phyloP scores from a whole-genome alignment of 2,113 vertebrate species.

The Ramphastos sulfuratus region DNA sequence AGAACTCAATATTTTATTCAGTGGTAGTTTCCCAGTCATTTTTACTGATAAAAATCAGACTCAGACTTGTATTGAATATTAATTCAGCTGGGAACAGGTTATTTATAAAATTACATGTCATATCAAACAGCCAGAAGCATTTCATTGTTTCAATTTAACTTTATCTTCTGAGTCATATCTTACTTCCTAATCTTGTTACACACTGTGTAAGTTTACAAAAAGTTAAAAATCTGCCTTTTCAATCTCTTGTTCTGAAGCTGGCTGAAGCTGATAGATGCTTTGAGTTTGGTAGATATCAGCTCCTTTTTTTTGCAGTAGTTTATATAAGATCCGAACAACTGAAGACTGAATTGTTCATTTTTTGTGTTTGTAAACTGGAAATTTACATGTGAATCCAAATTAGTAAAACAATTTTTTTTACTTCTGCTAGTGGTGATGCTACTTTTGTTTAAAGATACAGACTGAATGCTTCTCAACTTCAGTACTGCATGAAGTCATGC shows the following conservation, averaged over 20 bases:
- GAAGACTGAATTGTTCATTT: not conserved
- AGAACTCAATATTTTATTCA: not conserved
- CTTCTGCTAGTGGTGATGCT: not conserved
- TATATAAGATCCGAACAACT: not conserved
- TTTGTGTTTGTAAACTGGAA: not conserved
- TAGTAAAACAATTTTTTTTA: not conserved
- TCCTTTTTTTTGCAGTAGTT: not conserved
- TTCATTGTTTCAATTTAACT: slow-evolving; percentile 15
- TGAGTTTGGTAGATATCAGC: not conserved
- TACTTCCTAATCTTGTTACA: not conserved
- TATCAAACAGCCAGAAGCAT: not conserved
- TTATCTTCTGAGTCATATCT: not conserved
- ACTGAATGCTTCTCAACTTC: not conserved
- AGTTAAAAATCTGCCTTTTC: not conserved
- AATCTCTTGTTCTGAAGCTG: not conserved
- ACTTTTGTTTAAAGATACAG: not conserved
- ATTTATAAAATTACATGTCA: not conserved
- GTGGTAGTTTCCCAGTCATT: not conserved
- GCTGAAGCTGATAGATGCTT: not conserved
- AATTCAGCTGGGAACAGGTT: not conserved
- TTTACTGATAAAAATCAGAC: not conserved
- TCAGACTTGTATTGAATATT: not conserved
- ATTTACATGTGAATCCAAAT: not conserved
- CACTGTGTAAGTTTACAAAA: not conserved
- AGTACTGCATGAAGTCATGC: not conserved